These are phyloP conservation scores for Lycaena phlaeas DNA, from an alignment of 2,888 invertebrate genomes.

Conservation along the genomic window DNA sequence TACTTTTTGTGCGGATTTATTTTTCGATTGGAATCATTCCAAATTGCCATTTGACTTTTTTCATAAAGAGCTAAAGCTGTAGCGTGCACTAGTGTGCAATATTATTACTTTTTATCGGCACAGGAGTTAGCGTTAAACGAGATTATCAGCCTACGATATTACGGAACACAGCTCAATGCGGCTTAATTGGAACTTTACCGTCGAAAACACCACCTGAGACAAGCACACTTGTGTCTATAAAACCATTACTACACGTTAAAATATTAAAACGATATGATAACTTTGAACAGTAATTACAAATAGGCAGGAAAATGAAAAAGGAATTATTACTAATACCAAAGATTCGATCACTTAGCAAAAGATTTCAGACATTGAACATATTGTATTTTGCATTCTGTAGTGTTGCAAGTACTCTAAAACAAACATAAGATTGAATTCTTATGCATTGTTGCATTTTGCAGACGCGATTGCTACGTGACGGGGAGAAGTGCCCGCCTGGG, in stretches of 20 bases:
- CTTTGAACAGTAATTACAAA: not conserved
- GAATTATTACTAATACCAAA: not conserved
- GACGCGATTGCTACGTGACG: constrained; percentile 56
- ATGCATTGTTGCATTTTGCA: constrained; percentile 68
- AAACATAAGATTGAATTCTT: constrained; percentile 61
- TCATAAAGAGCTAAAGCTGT: not conserved
- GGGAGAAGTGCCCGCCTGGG: constrained; percentile 51
- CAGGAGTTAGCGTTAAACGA: constrained; percentile 42
- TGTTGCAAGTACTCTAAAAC: constrained; percentile 20
- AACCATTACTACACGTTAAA: constrained; percentile 23
- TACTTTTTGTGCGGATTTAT: constrained; percentile 15
- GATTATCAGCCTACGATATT: constrained; percentile 41
- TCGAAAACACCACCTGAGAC: constrained; percentile 56
- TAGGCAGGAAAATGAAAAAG: not conserved
- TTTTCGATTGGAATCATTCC: constrained; percentile 15
- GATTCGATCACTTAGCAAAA: constrained; percentile 4
- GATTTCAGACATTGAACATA: constrained; percentile 6
- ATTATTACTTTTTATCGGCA: constrained; percentile 16
- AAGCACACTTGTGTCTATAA: constrained; percentile 30
- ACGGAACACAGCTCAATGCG: constrained; percentile 48
- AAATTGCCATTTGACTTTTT: not conserved
- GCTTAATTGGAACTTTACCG: constrained; percentile 62
- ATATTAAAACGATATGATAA: not conserved
- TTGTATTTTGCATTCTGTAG: constrained; percentile 19
- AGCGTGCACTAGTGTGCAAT: constrained; percentile 7